These are phyloP conservation scores for Planococcus citri DNA, from an alignment of 1,140 invertebrate species.

Conservation along the genomic window DNA sequence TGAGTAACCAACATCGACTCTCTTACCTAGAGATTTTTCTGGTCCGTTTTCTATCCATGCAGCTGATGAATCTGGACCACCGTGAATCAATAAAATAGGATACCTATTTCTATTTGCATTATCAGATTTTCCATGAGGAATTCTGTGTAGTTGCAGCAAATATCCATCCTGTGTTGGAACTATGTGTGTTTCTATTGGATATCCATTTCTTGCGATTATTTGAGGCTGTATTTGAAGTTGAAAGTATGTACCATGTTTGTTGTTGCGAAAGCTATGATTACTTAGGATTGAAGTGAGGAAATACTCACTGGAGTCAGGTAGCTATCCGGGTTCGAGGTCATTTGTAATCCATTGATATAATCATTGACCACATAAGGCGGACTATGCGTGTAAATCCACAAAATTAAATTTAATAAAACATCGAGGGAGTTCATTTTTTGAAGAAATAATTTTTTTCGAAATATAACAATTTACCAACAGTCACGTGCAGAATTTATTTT, in stretches of 20 bases:
- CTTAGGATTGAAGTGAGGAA: background rate
- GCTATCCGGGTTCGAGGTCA: background rate
- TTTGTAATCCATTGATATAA: background rate
- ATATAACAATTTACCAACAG: too few species aligned
- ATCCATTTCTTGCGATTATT: constrained; percentile 42
- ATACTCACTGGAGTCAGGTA: background rate
- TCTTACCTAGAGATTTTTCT: constrained; percentile 45
- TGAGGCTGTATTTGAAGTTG: constrained; percentile 41
- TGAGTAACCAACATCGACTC: too few species aligned
- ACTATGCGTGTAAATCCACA: background rate
- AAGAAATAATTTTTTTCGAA: too few species aligned
- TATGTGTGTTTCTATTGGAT: constrained; percentile 48
- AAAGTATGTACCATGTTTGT: constrained; percentile 23
- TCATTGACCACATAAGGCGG: background rate
- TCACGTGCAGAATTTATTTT: too few species aligned
- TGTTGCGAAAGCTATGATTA: too few species aligned
- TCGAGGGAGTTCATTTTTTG: too few species aligned
- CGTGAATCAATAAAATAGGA: constrained; percentile 52
- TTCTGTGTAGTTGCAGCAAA: constrained; percentile 50
- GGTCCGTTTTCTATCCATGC: constrained; percentile 51
- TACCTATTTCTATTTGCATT: constrained; percentile 33
- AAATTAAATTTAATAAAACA: too few species aligned
- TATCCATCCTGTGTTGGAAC: constrained; percentile 55
- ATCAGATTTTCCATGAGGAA: constrained; percentile 38
- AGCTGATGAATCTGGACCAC: constrained; percentile 49